Evolutionary conservation across 2,113 vertebrate species (phyloP).

Genomic region (Zapornia atra): DNA sequence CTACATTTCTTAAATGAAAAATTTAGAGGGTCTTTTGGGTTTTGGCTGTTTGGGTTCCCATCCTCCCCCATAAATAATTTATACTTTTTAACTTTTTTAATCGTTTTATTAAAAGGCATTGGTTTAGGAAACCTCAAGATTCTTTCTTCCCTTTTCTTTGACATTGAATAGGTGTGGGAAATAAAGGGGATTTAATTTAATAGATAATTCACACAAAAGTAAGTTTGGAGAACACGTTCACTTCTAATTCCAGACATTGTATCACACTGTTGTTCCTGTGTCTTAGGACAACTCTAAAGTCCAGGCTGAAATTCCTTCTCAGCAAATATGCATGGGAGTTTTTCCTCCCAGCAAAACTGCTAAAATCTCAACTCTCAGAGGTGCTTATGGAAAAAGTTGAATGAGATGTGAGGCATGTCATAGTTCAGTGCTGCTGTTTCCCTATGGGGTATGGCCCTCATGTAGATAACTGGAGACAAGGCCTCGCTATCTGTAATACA

Average conservation of each 20-base stretch:
- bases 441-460: neutral
- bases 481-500: neutral
- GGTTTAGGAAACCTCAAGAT: neutral
- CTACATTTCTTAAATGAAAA: neutral
- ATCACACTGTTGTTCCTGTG: neutral
- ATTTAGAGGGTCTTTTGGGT: neutral
- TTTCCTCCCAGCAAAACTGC: neutral
- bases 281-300: neutral
- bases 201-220: neutral
- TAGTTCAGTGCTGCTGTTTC: neutral
- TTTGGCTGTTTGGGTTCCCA: too few relatives aligned
- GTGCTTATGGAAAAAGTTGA: neutral
- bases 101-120: neutral
- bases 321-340: neutral
- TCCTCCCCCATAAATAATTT: neutral
- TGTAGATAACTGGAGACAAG: neutral
- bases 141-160: neutral
- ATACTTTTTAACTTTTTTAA: neutral
- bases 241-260: neutral
- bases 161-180: neutral
- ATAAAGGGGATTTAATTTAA: neutral
- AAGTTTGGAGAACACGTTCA: neutral
- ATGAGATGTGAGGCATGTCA: rapidly evolving
- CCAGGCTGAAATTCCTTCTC: neutral
- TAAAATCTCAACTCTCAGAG: neutral